Evolutionary conservation across 2,113 vertebrate species (phyloP).

Genomic region (Castor canadensis): DNA sequence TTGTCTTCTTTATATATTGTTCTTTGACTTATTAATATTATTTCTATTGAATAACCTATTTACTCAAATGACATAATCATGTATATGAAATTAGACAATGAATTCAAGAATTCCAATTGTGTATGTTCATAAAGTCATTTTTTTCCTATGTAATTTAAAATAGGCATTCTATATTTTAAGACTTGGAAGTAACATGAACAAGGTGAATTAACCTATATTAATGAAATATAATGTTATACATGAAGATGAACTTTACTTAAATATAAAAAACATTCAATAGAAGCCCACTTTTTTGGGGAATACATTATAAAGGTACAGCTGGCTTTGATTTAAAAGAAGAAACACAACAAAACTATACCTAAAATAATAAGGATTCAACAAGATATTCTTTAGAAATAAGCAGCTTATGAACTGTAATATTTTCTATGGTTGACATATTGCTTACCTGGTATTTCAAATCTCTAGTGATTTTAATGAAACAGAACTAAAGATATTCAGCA

Average conservation of each 20-base stretch:
- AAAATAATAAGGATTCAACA: slow-evolving; percentile 47
- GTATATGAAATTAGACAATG: not conserved
- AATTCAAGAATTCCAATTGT: not conserved
- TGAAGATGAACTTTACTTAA: not conserved
- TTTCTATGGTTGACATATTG: slow-evolving; percentile 46
- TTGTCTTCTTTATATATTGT: not conserved
- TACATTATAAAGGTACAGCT: not conserved
- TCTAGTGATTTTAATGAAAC: slow-evolving; percentile 63
- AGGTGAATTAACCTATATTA: not conserved
- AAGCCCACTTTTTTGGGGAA: not conserved
- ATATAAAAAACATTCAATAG: not conserved
- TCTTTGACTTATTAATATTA: not conserved
- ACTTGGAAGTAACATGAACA: not conserved
- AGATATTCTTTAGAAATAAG: slow-evolving; percentile 39
- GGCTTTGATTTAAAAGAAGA: not conserved
- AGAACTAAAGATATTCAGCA: not conserved
- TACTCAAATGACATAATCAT: not conserved
- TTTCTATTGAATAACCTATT: not conserved
- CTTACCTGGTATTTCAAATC: slow-evolving; percentile 42
- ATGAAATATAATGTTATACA: not conserved
- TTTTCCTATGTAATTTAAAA: not conserved
- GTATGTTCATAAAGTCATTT: not conserved
- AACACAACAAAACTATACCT: not conserved
- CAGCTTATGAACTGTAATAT: slow-evolving; percentile 34
- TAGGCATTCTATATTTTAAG: not conserved